Percentiles rank a stretch among this genome's conserved stretches.
These are phyloP conservation scores for Maniola jurtina DNA, from an alignment of 1,140 invertebrate genomes.

Conservation along the genomic window DNA sequence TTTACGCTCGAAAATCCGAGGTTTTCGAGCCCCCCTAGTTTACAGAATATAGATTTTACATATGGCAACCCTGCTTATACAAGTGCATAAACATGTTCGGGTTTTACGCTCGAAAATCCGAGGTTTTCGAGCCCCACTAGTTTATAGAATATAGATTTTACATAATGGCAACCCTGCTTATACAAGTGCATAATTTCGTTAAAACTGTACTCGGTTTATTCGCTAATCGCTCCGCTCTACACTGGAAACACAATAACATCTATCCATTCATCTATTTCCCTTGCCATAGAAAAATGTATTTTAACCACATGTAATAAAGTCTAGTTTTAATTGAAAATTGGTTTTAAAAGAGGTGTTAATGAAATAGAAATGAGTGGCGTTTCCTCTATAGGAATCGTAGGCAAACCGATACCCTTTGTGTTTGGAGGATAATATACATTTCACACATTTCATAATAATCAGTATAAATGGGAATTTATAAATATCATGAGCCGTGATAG, in stretches of 20 bases:
- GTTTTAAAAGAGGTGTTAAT: conserved; percentile 7
- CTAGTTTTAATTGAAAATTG: neutral
- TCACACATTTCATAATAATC: no score
- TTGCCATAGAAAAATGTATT: neutral
- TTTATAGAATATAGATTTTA: no score
- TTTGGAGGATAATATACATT: conserved; percentile 4
- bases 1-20: no score
- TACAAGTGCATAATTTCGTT: neutral
- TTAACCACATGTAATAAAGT: neutral
- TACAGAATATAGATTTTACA: no score
- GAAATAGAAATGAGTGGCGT: conserved; percentile 12
- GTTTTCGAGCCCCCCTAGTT: no score
- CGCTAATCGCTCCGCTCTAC: neutral
- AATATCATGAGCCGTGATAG: no score
- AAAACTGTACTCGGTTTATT: neutral
- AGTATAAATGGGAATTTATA: no score
- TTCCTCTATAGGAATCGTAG: conserved; percentile 6
- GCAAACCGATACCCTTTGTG: conserved; percentile 5
- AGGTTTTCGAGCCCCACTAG: no score
- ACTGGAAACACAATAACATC: neutral
- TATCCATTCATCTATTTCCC: neutral
- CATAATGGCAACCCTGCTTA: no score
- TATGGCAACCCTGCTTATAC: no score
- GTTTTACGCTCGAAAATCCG: no score
- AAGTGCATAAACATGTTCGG: no score